A percentile compares a stretch with the other conserved stretches of the same genome.
Conservation (phyloP, 1,140 invertebrate species). For the Samia ricini region DNA sequence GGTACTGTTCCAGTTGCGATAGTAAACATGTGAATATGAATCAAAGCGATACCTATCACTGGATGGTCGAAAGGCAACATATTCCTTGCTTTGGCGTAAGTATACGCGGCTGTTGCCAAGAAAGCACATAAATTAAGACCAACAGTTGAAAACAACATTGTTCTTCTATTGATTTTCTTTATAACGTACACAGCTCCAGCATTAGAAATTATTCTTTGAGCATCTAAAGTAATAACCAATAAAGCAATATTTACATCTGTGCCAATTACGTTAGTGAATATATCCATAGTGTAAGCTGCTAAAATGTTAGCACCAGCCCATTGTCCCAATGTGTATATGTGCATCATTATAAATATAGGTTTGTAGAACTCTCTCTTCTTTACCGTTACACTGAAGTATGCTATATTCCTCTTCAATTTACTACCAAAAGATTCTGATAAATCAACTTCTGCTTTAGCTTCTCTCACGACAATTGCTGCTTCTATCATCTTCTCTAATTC, state of each 20-base stretch:
- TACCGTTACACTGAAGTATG: constrained; percentile 31
- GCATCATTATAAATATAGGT: constrained; percentile 48
- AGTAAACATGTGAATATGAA: constrained; percentile 46
- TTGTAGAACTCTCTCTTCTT: constrained; percentile 46
- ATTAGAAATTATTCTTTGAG: constrained; percentile 46
- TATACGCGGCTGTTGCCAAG: constrained; percentile 31
- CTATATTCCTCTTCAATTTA: constrained; percentile 26
- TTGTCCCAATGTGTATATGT: constrained; percentile 38
- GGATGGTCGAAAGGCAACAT: constrained; percentile 34
- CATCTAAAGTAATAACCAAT: constrained; percentile 36
- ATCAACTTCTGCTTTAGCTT: constrained; percentile 32
- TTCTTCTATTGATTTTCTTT: constrained; percentile 42
- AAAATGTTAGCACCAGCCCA: constrained; percentile 43
- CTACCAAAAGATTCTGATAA: constrained; percentile 28
- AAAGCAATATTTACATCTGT: constrained; percentile 29
- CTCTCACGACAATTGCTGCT: constrained; percentile 30
- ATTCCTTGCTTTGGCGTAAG: constrained; percentile 24
- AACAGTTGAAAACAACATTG: constrained; percentile 33
- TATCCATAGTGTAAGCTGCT: constrained; percentile 38
- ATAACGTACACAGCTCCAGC: constrained; percentile 35
- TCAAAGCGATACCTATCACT: constrained; percentile 31
- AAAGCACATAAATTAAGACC: constrained; percentile 35
- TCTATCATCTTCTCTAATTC: constrained; percentile 45
- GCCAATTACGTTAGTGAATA: constrained; percentile 36
- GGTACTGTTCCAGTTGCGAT: constrained; percentile 45